These are phyloP conservation scores for Patiria miniata DNA, from an alignment of 35 echinoderm and acorn worm species.

Conservation along the genomic window DNA sequence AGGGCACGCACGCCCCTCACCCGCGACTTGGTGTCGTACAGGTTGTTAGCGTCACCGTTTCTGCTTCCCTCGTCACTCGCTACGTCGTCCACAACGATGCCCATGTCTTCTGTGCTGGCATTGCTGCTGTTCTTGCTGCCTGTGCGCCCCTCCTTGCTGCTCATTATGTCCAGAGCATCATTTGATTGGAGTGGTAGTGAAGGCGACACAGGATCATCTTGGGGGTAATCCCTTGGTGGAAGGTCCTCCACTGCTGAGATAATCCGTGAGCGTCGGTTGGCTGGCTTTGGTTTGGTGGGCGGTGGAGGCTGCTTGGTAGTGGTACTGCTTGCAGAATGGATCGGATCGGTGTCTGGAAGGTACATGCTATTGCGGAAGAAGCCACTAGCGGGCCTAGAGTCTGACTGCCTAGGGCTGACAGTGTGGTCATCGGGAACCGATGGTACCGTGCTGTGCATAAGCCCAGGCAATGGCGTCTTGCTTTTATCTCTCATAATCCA, in stretches of 20 bases:
- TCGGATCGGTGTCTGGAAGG: constrained; percentile 39
- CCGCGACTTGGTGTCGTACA: constrained; percentile 6
- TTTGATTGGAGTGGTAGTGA: neutral
- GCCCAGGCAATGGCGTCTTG: constrained; percentile 62
- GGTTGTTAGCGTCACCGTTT: constrained; percentile 28
- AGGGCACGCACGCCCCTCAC: constrained; percentile 23
- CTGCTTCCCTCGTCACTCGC: constrained; percentile 7
- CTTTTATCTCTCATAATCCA: constrained; percentile 25
- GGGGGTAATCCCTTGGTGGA: neutral
- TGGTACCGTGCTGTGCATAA: constrained; percentile 44
- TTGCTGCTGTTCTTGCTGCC: constrained; percentile 38
- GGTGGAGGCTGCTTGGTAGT: neutral
- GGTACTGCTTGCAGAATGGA: neutral
- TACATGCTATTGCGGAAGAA: constrained; percentile 64
- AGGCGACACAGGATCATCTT: neutral
- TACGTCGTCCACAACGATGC: constrained; percentile 30
- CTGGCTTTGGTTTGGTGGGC: constrained; percentile 9
- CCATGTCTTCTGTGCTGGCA: constrained; percentile 43
- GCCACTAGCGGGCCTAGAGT: constrained; percentile 16
- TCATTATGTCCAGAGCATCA: neutral
- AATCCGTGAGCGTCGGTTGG: neutral
- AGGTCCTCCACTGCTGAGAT: neutral
- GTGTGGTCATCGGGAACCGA: neutral
- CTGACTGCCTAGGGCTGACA: neutral
- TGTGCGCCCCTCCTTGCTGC: neutral